Evolutionary conservation across 2,113 vertebrate genomes (phyloP), one percentile per base, ranked within the genome.

Genomic region (Neomonachus schauinslandi): DNA sequence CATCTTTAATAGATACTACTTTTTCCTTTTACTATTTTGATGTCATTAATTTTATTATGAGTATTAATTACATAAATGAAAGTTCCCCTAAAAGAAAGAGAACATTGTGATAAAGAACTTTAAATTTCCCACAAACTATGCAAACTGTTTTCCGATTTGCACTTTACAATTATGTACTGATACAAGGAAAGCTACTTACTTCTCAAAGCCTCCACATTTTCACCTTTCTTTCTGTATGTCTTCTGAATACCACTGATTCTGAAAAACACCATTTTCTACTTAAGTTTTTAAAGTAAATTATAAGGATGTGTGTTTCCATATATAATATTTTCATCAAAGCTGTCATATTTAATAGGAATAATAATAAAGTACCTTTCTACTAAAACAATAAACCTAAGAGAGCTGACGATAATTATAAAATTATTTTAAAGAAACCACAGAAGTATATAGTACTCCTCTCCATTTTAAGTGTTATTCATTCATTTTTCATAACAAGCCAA

Each of bases 161-260:
- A 83, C 24, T 92, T 55, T 67, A 76, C 63, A 31, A 53, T 22
- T 95, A 94, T 36, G 55, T 82, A 96, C 90, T 42, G 97, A 97
- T 82, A 63, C 71, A 71, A 79, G 28, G 65, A 80, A 98, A 46
- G 18, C 74, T 88, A 98, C 98, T 98, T 98, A 99, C 99, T 99
- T 99, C 99, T 99, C 96, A 99, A 98, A 95, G 99, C 99, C 95
- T 99, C 99, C 98, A 99, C 99, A n/a, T 98, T 98, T 95, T 98
- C 98, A 97, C 99, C 99, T 97, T 99, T 99, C 96, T 99, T 99
- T 97, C 98, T 99, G 98, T 99, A 99, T 8, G 99, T 99, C 99
- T 99, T 99, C 86, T 99, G 99, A 98, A 99, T 99, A 98, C 99
- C 99, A 98, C 91, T 99, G 98, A 99, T 99, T 98, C 99, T 99